These are phyloP conservation scores for Drosophila sordidula DNA, from an alignment of 2,888 invertebrate species.

Conservation along the genomic window DNA sequence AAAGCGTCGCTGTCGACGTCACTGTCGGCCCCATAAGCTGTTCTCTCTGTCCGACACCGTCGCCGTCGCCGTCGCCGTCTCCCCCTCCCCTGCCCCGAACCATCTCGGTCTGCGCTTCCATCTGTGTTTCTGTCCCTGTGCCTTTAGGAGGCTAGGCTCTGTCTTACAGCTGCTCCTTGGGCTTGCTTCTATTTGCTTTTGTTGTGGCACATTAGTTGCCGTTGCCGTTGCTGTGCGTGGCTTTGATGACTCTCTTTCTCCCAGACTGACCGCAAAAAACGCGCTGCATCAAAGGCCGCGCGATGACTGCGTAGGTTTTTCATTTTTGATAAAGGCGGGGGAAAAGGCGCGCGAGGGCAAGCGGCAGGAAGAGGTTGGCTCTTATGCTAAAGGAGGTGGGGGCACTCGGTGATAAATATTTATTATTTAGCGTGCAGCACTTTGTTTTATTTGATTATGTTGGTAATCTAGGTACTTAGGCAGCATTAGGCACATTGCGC, in stretches of 20 bases:
- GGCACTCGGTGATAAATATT: slow-evolving; percentile 49
- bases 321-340: slow-evolving; percentile 48
- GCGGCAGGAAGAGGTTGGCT: not conserved
- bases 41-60: slow-evolving; percentile 33
- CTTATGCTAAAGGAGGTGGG: not conserved
- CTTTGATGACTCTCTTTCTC: slow-evolving; percentile 73
- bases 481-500: slow-evolving; percentile 40
- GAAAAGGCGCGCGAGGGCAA: slow-evolving; percentile 1
- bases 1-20: slow-evolving; percentile 55
- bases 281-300: slow-evolving; percentile 73
- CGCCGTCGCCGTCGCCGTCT: not conserved
- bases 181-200: slow-evolving; percentile 72
- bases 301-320: slow-evolving; percentile 74
- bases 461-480: slow-evolving; percentile 32
- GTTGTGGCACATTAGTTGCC: slow-evolving; percentile 72
- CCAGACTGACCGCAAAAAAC: slow-evolving; percentile 56
- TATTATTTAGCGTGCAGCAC: slow-evolving; percentile 48
- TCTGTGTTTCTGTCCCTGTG: slow-evolving; percentile 20
- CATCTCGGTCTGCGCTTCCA: slow-evolving; percentile 11
- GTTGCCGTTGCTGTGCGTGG: slow-evolving; percentile 47
- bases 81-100: slow-evolving; percentile 6
- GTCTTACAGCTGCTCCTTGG: slow-evolving; percentile 63
- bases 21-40: slow-evolving; percentile 54
- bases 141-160: slow-evolving; percentile 25
- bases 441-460: slow-evolving; percentile 33